Evolutionary conservation across 2,888 invertebrate species (phyloP), one percentile per base, ranked within the genome.

Genomic region (Diaphora mendica): DNA sequence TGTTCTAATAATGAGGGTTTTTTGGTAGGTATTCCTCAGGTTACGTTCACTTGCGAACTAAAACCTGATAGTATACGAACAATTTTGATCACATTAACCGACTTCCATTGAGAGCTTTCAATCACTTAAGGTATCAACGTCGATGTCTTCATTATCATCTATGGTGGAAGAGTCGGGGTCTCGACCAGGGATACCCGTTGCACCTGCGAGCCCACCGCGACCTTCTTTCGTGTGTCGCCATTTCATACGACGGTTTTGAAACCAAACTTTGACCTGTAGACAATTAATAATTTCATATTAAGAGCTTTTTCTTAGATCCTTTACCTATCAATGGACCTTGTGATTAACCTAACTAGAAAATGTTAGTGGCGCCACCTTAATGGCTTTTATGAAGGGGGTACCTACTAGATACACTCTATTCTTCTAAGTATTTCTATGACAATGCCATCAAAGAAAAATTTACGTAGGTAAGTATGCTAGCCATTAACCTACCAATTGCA

Each of bases 211-310:
- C 0, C 92, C 91, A 17, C 92, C 91, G n/a, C 96, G 92, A 0
- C 96, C 96, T 85, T 97, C 97, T 82, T 97, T 97, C 48, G 97
- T 97, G 86, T 98, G 98, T 0, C 98, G 96, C 98, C 98, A 98
- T 91, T 98, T 98, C 98, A 98, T 98, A 74, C 98, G 96, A 1
- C 98, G 96, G 88, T 98, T 99, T 95, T 99, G 99, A 91, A 98
- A 99, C 98, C 98, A 98, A 4, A 99, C 98, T 94, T 98, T 98
- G 3, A 98, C 98, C 98, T 98, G 91, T 20, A 26, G 44, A 64
- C n/a, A 44, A 30, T 17, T 5, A 55, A 71, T 30, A 23, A 4
- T 51, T 51, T 51, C 5, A 7, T 55, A 55, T 11, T 62, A 17
- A 7, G 15, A 15, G 0, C 26, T 15, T 62, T 62, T 30, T 15